A percentile compares a stretch with the other conserved stretches of the same genome.
phyloP scores from a whole-genome alignment of 2,888 invertebrate genomes.

The Synanthedon vespiformis region DNA sequence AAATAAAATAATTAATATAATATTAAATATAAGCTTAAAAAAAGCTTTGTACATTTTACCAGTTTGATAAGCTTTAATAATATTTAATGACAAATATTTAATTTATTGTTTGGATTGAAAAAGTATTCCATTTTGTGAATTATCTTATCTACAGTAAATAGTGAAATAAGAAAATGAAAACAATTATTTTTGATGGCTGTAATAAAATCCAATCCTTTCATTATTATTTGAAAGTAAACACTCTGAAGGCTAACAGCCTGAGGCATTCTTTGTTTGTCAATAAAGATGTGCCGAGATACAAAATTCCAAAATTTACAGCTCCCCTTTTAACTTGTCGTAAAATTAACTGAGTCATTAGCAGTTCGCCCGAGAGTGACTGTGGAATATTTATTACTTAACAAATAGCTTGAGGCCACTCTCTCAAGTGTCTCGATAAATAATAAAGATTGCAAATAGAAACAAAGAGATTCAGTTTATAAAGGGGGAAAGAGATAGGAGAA shows the following conservation, averaged over 20 bases:
- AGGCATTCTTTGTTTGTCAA: not conserved
- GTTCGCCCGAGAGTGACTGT: slow-evolving; percentile 1
- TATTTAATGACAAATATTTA: too few relatives aligned
- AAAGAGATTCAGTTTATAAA: not conserved
- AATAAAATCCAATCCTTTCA: too few relatives aligned
- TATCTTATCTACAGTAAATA: too few relatives aligned
- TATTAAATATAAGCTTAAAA: too few relatives aligned
- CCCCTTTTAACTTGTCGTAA: slow-evolving; percentile 1
- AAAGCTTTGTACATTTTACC: too few relatives aligned
- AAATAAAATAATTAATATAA: too few relatives aligned
- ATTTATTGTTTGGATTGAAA: too few relatives aligned
- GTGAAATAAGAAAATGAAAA: too few relatives aligned
- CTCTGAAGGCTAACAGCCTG: not conserved
- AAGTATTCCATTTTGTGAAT: too few relatives aligned
- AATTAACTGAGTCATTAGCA: slow-evolving; percentile 1
- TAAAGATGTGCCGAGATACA: not conserved
- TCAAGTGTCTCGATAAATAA: not conserved
- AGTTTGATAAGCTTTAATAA: too few relatives aligned
- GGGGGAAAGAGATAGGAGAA: not conserved
- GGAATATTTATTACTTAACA: slow-evolving; percentile 2
- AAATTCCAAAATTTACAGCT: slow-evolving; percentile 1
- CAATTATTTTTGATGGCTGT: too few relatives aligned
- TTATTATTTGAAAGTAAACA: too few relatives aligned
- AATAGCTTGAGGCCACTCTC: slow-evolving; percentile 1
- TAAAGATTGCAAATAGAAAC: not conserved